Evolutionary conservation across 2,113 vertebrate genomes (phyloP).

Genomic region (Zosterops lateralis): DNA sequence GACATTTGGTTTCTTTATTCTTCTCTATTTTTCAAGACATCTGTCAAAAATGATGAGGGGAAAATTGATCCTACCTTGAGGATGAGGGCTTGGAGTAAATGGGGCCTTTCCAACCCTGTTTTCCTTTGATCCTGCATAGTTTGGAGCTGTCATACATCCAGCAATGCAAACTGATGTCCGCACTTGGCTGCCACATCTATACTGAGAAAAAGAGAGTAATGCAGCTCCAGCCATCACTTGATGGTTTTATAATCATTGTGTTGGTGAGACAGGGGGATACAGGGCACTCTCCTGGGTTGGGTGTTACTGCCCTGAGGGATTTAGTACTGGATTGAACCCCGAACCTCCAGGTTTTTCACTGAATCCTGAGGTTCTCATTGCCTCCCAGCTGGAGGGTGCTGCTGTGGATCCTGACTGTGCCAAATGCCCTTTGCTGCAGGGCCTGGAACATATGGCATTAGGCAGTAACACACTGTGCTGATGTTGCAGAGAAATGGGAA

Average conservation of each 20-base stretch:
- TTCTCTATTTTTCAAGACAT: not conserved
- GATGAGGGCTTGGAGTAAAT: not conserved
- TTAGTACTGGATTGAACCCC: too few species aligned
- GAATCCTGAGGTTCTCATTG: not conserved
- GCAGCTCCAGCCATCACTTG: accelerated
- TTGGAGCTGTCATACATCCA: not conserved
- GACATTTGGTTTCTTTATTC: not conserved
- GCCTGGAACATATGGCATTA: accelerated
- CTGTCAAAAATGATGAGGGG: not conserved
- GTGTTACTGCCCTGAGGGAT: not conserved
- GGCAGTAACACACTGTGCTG: not conserved
- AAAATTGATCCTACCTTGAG: not conserved
- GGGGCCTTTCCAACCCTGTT: not conserved
- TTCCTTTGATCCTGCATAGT: not conserved
- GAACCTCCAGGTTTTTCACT: not conserved
- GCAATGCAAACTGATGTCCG: not conserved
- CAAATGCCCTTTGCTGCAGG: accelerated
- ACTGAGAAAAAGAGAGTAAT: not conserved
- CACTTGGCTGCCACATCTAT: not conserved
- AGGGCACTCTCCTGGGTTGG: not conserved
- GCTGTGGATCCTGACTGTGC: not conserved
- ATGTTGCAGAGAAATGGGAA: not conserved
- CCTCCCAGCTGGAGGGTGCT: not conserved
- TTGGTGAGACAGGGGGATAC: not conserved
- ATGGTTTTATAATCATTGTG: not conserved